These are phyloP conservation scores for Leptinotarsa defecta DNA, from an alignment of 1,140 invertebrate genomes.

Conservation along the genomic window DNA sequence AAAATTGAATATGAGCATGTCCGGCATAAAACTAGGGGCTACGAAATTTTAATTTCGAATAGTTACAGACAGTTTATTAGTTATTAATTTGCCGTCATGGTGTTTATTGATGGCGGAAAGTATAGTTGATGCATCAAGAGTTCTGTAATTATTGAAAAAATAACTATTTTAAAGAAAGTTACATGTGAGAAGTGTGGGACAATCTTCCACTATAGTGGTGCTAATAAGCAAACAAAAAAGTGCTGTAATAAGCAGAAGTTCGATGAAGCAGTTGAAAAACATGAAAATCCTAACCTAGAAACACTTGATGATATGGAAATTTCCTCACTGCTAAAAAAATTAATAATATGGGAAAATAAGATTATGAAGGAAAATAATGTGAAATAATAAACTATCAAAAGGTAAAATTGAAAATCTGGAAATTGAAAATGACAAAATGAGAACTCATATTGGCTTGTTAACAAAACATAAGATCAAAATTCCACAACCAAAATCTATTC, in stretches of 20 bases:
- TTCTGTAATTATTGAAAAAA: neutral
- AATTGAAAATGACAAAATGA: slow-evolving; percentile 8
- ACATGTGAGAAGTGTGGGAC: neutral
- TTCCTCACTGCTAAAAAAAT: neutral
- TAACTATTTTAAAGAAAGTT: neutral
- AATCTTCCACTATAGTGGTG: neutral
- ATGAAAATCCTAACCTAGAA: slow-evolving; percentile 4
- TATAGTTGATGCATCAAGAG: neutral
- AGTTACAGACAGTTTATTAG: too few relatives aligned
- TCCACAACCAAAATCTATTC: neutral
- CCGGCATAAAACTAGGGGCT: too few relatives aligned
- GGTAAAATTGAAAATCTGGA: slow-evolving; percentile 7
- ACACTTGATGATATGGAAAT: slow-evolving; percentile 8
- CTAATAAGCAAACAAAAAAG: slow-evolving; percentile 10
- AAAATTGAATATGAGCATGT: too few relatives aligned
- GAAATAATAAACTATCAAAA: slow-evolving; percentile 10
- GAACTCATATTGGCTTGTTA: slow-evolving; percentile 5
- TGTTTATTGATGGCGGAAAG: neutral
- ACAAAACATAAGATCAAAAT: neutral
- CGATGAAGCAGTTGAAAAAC: slow-evolving; percentile 17
- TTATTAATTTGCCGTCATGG: too few relatives aligned
- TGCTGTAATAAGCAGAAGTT: slow-evolving; percentile 17
- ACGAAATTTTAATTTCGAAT: too few relatives aligned
- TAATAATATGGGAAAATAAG: slow-evolving; percentile 13
- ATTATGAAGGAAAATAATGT: neutral